These are phyloP conservation scores for Pachyramphus minor DNA, from an alignment of 2,113 vertebrate genomes.

Conservation along the genomic window DNA sequence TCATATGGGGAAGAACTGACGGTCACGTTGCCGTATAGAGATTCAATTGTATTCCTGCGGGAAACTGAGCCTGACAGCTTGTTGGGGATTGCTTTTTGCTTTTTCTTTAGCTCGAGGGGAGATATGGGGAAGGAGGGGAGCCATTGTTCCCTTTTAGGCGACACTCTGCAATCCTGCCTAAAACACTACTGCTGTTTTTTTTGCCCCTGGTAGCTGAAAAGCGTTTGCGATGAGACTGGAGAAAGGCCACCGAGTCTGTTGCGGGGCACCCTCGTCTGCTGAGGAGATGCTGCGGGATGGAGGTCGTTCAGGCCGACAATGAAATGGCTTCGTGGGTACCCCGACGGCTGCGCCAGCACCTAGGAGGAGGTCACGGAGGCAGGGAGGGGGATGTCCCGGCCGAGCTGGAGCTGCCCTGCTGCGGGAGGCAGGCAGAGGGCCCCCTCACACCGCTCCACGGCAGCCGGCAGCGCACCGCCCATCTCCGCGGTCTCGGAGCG, in stretches of 20 bases:
- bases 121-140: background rate
- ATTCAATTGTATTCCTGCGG: background rate
- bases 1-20: background rate
- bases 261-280: background rate
- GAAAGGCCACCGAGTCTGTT: background rate
- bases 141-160: background rate
- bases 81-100: background rate
- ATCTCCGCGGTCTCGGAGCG: fast-evolving
- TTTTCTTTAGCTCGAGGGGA: background rate
- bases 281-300: background rate
- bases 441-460: background rate
- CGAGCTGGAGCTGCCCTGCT: background rate
- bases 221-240: background rate
- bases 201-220: background rate
- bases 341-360: background rate
- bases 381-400: background rate
- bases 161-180: background rate
- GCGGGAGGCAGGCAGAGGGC: slow-evolving; percentile 20
- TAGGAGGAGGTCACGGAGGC: fast-evolving
- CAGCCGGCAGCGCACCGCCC: background rate
- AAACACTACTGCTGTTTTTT: background rate
- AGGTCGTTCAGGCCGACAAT: background rate
- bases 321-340: background rate
- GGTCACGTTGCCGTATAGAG: background rate
- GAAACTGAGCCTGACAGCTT: background rate